Conservation (phyloP, 2,888 invertebrate genomes). For the Pseudanteris insignis region DNA sequence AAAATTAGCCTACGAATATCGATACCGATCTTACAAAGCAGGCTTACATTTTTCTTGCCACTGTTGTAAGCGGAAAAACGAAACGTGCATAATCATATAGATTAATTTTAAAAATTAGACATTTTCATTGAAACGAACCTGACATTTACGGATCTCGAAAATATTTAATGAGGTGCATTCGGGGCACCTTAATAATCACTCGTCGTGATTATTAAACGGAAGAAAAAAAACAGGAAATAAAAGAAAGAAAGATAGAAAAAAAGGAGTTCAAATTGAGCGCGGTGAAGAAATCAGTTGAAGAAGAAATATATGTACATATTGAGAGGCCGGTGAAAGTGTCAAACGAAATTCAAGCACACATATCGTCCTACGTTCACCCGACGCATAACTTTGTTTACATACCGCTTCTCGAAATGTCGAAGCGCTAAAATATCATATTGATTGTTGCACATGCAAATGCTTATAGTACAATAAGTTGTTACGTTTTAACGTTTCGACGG, state of each 20-base stretch:
- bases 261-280: conserved; percentile 33
- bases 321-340: conserved; percentile 46
- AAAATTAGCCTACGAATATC: no score
- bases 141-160: no score
- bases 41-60: no score
- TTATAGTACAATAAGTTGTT: conserved; percentile 38
- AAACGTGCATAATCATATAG: not conserved
- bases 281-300: conserved; percentile 40
- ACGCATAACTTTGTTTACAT: conserved; percentile 41
- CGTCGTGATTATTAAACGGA: conserved; percentile 15
- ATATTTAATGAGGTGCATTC: no score
- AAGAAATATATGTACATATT: conserved; percentile 38
- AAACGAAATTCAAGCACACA: conserved; percentile 43
- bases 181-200: no score
- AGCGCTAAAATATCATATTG: conserved; percentile 45
- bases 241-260: no score
- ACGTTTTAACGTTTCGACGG: conserved; percentile 34
- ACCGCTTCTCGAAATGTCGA: conserved; percentile 40
- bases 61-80: not conserved
- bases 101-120: conserved; percentile 16
- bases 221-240: not conserved
- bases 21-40: no score
- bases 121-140: conserved; percentile 25
- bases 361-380: conserved; percentile 45
- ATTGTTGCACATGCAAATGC: conserved; percentile 40